A percentile compares a stretch with the other conserved stretches of the same genome.
These are phyloP conservation scores for Emys orbicularis DNA, from an alignment of 2,797 vertebrate species.

Conservation along the genomic window DNA sequence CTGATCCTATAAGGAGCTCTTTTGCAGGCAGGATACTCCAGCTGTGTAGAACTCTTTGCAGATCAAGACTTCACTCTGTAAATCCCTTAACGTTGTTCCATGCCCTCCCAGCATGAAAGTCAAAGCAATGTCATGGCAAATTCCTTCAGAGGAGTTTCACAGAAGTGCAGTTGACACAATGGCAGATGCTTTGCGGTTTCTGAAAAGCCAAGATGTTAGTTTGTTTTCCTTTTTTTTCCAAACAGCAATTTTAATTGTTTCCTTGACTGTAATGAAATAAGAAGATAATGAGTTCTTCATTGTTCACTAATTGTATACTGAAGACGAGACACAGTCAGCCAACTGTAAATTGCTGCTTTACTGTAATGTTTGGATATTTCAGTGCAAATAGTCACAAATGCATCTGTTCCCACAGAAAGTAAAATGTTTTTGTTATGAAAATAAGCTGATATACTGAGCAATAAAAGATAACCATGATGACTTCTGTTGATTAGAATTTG, in stretches of 20 bases:
- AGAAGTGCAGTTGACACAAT: neutral
- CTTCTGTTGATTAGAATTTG: conserved; percentile 71
- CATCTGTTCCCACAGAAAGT: conserved; percentile 81
- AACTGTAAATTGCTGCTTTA: conserved; percentile 81
- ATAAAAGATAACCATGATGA: conserved; percentile 73
- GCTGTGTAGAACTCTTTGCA: neutral
- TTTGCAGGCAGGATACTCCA: neutral
- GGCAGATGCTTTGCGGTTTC: conserved; percentile 42
- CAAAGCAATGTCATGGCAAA: neutral
- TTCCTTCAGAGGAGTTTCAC: neutral
- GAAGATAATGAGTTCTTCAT: conserved; percentile 79
- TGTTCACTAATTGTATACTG: conserved; percentile 82
- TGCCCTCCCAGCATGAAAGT: neutral
- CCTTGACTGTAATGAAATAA: conserved; percentile 75
- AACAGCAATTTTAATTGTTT: conserved; percentile 76
- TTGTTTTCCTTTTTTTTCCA: conserved; percentile 64
- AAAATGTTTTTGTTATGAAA: conserved; percentile 79
- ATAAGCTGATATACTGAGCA: conserved; percentile 75
- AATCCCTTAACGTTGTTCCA: neutral
- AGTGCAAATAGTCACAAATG: conserved; percentile 80
- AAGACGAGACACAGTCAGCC: conserved; percentile 75
- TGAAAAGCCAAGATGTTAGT: conserved; percentile 56
- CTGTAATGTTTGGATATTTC: conserved; percentile 77
- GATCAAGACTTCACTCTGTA: neutral
- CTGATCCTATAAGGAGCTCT: neutral